Evolutionary conservation across 1,140 invertebrate genomes (phyloP).

Genomic region (Drosophila ohnishii): DNA sequence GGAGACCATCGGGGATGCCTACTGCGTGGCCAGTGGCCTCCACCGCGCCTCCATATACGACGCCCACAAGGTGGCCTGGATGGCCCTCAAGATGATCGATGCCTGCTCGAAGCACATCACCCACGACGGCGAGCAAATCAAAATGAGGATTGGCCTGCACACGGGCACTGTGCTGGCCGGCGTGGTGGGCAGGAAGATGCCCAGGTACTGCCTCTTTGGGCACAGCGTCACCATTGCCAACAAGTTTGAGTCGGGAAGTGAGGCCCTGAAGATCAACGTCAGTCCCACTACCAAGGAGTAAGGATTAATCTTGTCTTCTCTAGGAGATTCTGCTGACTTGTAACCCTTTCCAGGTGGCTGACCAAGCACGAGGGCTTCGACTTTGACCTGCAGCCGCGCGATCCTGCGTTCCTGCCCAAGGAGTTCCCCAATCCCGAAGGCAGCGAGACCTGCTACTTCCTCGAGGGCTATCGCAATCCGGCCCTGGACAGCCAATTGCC

Average conservation of each 20-base stretch:
- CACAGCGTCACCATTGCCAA: constrained; percentile 97
- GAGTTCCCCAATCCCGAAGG: constrained; percentile 90
- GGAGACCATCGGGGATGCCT: constrained; percentile 97
- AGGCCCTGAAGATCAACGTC: constrained; percentile 94
- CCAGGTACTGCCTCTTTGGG: constrained; percentile 95
- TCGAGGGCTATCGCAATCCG: constrained; percentile 91
- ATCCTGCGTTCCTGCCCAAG: constrained; percentile 91
- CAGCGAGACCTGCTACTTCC: constrained; percentile 93
- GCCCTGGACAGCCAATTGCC: constrained; percentile 85
- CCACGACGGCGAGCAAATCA: constrained; percentile 94
- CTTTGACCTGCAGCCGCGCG: constrained; percentile 89
- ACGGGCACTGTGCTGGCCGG: constrained; percentile 94
- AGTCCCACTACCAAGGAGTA: constrained; percentile 96
- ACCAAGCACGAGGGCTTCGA: constrained; percentile 89
- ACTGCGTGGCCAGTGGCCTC: constrained; percentile 96
- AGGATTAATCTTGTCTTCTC: too few relatives aligned
- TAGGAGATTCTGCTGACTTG: neutral
- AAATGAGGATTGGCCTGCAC: constrained; percentile 98
- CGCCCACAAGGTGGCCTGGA: constrained; percentile 97
- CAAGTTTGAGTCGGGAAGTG: constrained; percentile 96
- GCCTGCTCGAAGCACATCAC: constrained; percentile 93
- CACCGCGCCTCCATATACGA: constrained; percentile 90
- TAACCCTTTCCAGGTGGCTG: constrained; percentile 86
- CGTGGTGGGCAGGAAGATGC: constrained; percentile 95
- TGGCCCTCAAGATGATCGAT: constrained; percentile 94